Base-by-base conservation (phyloP, 1,140 invertebrate species). In the Proales similis region DNA sequence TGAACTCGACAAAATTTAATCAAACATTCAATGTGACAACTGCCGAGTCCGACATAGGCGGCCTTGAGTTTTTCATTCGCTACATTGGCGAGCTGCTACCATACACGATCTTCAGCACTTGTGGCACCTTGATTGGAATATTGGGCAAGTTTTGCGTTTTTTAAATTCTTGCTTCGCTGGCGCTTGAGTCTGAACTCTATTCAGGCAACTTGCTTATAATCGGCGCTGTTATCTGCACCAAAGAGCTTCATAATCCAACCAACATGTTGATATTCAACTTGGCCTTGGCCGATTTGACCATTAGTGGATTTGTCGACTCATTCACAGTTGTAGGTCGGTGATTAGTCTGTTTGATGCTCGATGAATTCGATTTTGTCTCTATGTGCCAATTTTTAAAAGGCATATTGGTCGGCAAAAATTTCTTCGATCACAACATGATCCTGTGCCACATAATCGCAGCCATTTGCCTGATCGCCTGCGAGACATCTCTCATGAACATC, bases 251-350 rank as follows among this genome's bases (percentile, higher is more conserved):
- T 7, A 63, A 39, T 17, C 27, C 42, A 6, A 63, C 48, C 17
- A 47, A 32, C 38, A 48, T 64, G 11, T 49, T 64, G 9, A 64
- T 64, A 27, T 30, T 64, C 11, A 64, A 64, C 42, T 20, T 64
- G 4, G 26, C 63, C 7, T 11, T 64, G 19, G 63, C 63, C 4
- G 63, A 64, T 11, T 29, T 64, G 19, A 4, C 30, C 12, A 51
- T 64, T 7, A 64, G 39, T 20, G 43, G 39, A 11, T 48, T 64
- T 29, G 60, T 64, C 6, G 46, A 64, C 39, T 51, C 32, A 7
- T 64, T 64, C 24, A 63, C 42, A 14, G 30, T 64, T 26, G 11
- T 64, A 4, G 63, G 63, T 49, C 24, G 11, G 48, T 12, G n/a
- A n/a, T 53, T 27, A 53, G 9, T 29, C 43, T 38, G 17, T 24